Base-by-base conservation (phyloP, 2,888 invertebrate species). In the Glyphotaelius pellucidus region DNA sequence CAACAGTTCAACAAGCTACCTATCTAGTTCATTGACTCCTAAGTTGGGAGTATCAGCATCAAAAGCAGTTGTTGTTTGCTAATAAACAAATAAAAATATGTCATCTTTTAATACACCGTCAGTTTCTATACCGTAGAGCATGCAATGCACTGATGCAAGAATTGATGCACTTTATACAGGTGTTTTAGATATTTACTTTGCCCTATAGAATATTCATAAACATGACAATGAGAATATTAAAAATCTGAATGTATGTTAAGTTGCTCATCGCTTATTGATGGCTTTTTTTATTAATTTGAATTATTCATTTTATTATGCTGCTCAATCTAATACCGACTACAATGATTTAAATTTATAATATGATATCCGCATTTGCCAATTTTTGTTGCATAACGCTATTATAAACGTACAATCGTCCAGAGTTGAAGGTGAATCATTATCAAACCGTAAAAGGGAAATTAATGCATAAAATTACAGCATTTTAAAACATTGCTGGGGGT, bases 161-260 rank as follows among this genome's bases (percentile, higher is more conserved):
- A 9, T 42, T 86, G 86, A 42, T 86, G 79, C 67, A 85, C 90
- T 90, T 90, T 84, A 90, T 67, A 84, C 90, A 90, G 90, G 80
- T 90, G 90, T 67, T 67, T 67, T 67, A 0, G 25, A 9, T 67
- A 67, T 67, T 38, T 81, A 30, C n/a, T 86, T 42, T 47, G 25
- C 86, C 86, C 86, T 86, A 30, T 25, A 47, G 67, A n/a, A 42
- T 38, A 42, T 42, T 38, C 47, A 86, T 38, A 85, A 85, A 35
- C 38, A 42, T 47, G n/a, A n/a, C 35, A 38, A 83, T 42, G 47
- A 30, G 86, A 42, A 47, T 47, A 19, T n/a, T 35, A 12, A 19
- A n/a, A 86, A 47, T 86, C 86, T 42, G 14, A 86, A 86, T 47
- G 25, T 86, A 86, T 85, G 85, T 30, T 86, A 86, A 86, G 35